Base-by-base conservation (phyloP, 2,113 vertebrate species). In the Narcine bancroftii region DNA sequence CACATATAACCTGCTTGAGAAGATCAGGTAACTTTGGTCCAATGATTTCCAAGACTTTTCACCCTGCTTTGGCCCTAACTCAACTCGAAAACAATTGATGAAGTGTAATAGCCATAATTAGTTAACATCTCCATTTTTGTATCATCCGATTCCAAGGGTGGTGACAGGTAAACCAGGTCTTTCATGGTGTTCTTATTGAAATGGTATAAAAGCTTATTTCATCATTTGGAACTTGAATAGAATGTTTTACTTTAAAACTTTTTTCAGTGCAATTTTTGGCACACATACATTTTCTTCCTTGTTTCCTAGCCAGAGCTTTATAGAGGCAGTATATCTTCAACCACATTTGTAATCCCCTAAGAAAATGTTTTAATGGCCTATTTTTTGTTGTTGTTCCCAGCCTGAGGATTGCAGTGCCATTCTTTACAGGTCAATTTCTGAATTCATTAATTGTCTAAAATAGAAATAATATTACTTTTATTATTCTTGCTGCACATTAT, bases 41-140 rank as follows among this genome's bases (percentile, higher is more conserved):
- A 7, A 53, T 85, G 5, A 15, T 56, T 85, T 13, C 33, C 15
- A n/a, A 85, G 60, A 33, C 81, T 19, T 33, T 6, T 17, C 33
- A 17, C 26, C 53, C 36, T 60, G 81, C 6, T 33, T 87, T n/a
- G 0, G n/a, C 10, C 60, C 50, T 60, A 17, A 15, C 29, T 33
- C 81, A 36, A 10, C 29, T 60, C 15, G 13, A 75, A 39, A 75
- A 15, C 19, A 36, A 36, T 36, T 87, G 81, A 60, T 85, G 6
- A 4, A 36, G 81, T 36, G 56, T 87, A 56, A 87, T 87, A 36
- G 81, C 81, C 26, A 87, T 87, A 56, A 60, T 87, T 36, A 87
- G 81, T 87, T n/a, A 87, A 87, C 33, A 87, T 19, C 53, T 36
- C 50, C 81, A 85, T 36, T 36, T 36, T 87, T 87, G 33, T 87